These are phyloP conservation scores for Sinodicranocentrus sp. DNA, from an alignment of 2,888 invertebrate species.

Conservation along the genomic window DNA sequence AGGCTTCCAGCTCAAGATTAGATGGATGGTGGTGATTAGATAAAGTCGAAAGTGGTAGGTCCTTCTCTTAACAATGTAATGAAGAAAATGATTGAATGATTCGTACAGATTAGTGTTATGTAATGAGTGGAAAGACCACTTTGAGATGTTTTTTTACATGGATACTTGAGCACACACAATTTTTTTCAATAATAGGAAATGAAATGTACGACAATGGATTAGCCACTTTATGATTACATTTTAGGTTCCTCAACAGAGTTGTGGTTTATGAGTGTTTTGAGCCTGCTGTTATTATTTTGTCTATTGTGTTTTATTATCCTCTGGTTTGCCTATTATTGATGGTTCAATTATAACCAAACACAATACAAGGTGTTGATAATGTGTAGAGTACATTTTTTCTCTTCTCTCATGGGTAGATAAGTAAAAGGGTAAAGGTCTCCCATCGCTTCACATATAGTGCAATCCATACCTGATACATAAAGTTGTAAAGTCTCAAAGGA, in stretches of 20 bases:
- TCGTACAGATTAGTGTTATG: no score
- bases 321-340: background rate
- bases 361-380: background rate
- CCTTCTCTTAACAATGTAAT: no score
- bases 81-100: no score
- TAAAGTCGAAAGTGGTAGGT: no score
- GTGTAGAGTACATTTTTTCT: background rate
- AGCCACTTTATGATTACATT: conserved; percentile 6
- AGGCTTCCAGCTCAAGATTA: no score
- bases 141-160: no score
- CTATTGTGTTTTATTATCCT: background rate
- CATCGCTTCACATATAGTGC: background rate
- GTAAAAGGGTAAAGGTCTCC: conserved; percentile 63
- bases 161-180: background rate
- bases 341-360: background rate
- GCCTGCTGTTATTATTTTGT: background rate
- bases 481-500: no score
- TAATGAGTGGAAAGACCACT: no score
- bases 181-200: conserved; percentile 45
- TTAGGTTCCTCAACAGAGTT: background rate
- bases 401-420: conserved; percentile 51
- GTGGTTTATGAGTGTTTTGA: no score
- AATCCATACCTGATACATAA: no score
- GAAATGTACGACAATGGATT: conserved; percentile 39
- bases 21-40: no score